Evolutionary conservation across 2,888 invertebrate species (phyloP).

Genomic region (Fragum whitleyi): DNA sequence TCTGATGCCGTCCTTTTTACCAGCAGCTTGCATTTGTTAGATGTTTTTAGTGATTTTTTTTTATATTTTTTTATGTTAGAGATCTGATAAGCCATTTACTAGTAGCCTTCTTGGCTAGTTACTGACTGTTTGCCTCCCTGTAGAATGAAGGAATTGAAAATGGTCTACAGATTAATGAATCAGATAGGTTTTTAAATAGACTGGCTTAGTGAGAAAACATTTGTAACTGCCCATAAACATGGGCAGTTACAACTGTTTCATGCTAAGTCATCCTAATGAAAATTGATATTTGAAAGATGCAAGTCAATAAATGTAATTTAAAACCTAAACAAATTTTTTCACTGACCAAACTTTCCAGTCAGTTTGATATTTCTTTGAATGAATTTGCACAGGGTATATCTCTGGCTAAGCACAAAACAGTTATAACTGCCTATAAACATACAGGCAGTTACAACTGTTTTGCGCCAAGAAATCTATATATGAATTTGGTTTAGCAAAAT

Average conservation of each 20-base stretch:
- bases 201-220: neutral
- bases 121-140: neutral
- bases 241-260: no score
- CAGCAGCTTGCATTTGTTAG: constrained; percentile 26
- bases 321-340: neutral
- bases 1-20: neutral
- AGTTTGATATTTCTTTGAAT: neutral
- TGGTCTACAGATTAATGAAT: no score
- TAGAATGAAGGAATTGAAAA: no score
- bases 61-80: constrained; percentile 10
- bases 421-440: no score
- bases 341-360: no score
- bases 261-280: neutral
- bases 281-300: no score
- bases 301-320: no score
- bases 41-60: neutral
- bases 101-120: neutral
- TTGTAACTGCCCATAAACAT: neutral
- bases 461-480: neutral
- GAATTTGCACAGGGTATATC: neutral
- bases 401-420: no score
- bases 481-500: neutral
- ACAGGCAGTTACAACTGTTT: no score
- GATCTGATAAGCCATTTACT: neutral
- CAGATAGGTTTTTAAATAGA: no score